Percentiles rank a stretch among this genome's conserved stretches.
phyloP scores from a whole-genome alignment of 2,797 vertebrate genomes.

The Enteromius fasciolatus region DNA sequence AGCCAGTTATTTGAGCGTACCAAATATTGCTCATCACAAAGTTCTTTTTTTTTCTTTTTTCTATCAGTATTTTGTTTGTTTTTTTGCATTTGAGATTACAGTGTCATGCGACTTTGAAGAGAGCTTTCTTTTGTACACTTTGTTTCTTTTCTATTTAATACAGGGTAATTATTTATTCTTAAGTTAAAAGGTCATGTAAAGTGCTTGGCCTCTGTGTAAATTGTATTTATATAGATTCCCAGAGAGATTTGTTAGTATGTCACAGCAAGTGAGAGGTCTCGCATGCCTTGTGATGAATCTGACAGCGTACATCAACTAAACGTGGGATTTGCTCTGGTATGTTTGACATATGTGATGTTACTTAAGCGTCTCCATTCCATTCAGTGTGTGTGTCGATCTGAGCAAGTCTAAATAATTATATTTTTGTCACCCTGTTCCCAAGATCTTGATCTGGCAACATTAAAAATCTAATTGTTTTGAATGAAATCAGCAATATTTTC shows the following conservation, averaged over 20 bases:
- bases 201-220: not conserved
- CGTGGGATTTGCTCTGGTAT: not conserved
- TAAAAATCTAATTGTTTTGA: not conserved
- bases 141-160: slow-evolving; percentile 14
- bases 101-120: slow-evolving; percentile 21
- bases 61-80: not conserved
- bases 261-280: slow-evolving; percentile 1
- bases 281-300: not conserved
- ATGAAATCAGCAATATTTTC: not conserved
- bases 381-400: not conserved
- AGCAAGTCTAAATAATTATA: not conserved
- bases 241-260: not conserved
- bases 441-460: not conserved
- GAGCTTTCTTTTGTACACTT: slow-evolving; percentile 29
- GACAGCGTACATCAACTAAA: not conserved
- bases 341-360: not conserved
- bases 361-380: not conserved
- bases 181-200: slow-evolving; percentile 39
- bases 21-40: slow-evolving; percentile 37
- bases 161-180: slow-evolving; percentile 51
- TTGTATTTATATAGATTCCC: slow-evolving; percentile 12
- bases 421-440: not conserved
- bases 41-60: slow-evolving; percentile 2
- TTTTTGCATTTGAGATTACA: slow-evolving; percentile 12
- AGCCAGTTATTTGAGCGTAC: slow-evolving; percentile 45